Base-by-base conservation (phyloP, 2,113 vertebrate genomes). In the Pavo muticus region DNA sequence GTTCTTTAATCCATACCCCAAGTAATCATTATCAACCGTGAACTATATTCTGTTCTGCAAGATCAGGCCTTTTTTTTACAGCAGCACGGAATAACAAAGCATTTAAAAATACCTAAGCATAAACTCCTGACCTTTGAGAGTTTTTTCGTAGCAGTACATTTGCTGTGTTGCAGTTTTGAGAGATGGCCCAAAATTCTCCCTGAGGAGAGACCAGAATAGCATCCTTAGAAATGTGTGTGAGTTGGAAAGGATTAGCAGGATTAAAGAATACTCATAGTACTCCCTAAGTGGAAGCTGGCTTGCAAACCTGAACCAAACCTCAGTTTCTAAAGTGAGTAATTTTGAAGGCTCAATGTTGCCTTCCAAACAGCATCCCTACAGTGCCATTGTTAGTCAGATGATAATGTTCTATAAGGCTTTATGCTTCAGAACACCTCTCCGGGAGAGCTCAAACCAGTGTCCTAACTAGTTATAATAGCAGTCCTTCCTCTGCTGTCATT, bases 81-180 rank as follows among this genome's bases (percentile, higher is more conserved):
- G 21, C 48, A 91, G 40, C 23, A 35, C 72, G 87, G 69, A 79
- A 44, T 57, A 91, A 84, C 65, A 84, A 88, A 94, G 50, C 2
- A 3, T 86, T 96, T 78, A 69, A 91, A 91, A 95, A 91, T 84
- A 93, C 69, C 59, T 69, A 65, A 40, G n/a, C 61, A 61, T 88
- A 90, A 94, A 94, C 73, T 90, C 69, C 32, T 87, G 90, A 95
- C 90, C 90, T 91, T 54, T 17, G n/a, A 88, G 57, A 81, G 37
- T 6, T 44, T 88, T 91, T 91, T 89, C 77, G 23, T 68, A 93
- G 57, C n/a, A 27, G 2, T 52, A 23, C 9, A 3, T 86, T 95
- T 71, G 65, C 82, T 76, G 44, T 8, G 1, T 74, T 91, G 45
- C 71, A 87, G 25, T 91, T 93, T 76, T 90, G 92, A 86, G 91